Conservation (phyloP, 1,140 invertebrate genomes). For the Bombyx mori region DNA sequence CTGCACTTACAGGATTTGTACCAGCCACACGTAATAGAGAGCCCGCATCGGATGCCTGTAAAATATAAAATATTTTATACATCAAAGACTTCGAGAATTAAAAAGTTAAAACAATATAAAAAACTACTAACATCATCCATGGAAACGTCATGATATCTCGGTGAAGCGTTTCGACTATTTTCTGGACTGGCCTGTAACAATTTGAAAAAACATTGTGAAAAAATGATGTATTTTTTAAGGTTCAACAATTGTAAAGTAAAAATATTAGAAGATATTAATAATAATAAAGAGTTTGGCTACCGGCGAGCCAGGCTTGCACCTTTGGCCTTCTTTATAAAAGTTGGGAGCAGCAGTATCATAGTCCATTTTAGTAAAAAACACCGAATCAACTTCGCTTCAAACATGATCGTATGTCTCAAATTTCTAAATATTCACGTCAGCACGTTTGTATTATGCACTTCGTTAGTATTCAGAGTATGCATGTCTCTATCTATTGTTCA, state of each 20-base stretch:
- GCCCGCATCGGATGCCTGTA: constrained; percentile 54
- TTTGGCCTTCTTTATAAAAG: too few species aligned
- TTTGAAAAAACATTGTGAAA: constrained; percentile 9
- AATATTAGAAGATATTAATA: too few species aligned
- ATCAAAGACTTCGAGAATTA: not conserved
- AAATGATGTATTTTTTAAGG: too few species aligned
- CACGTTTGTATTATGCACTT: not conserved
- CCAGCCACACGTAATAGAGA: constrained; percentile 58
- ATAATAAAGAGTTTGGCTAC: too few species aligned
- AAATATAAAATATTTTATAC: not conserved
- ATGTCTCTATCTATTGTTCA: constrained; percentile 22
- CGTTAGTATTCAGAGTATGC: constrained; percentile 31
- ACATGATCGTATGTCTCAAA: too few species aligned
- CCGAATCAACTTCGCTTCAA: too few species aligned
- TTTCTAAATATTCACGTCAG: not conserved
- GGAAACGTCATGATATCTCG: constrained; percentile 61
- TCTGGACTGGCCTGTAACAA: constrained; percentile 67
- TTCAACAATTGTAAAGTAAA: too few species aligned
- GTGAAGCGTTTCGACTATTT: constrained; percentile 65
- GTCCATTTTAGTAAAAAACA: too few species aligned
- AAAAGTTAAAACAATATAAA: too few species aligned
- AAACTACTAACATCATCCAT: constrained; percentile 60
- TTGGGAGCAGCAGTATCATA: too few species aligned
- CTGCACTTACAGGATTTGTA: constrained; percentile 24
- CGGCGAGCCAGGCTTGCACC: too few species aligned